Percentiles rank a stretch among this genome's conserved stretches.
Conservation (phyloP, 2,113 vertebrate species). For the Butastur rufipennis region DNA sequence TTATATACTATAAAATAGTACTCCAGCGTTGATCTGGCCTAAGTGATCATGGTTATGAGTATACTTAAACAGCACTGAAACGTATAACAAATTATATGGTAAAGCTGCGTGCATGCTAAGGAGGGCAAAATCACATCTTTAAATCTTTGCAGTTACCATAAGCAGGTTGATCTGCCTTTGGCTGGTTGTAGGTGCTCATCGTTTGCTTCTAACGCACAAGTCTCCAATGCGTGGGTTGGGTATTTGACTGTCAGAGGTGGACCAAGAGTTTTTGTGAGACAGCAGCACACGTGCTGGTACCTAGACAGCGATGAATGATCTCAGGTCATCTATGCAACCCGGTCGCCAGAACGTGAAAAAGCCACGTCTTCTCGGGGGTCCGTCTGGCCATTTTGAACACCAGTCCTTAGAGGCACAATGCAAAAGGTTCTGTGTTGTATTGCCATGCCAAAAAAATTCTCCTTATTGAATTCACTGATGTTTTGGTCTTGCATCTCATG, state of each 20-base stretch:
- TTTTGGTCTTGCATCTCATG: background rate
- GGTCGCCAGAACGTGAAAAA: background rate
- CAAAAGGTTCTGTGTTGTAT: background rate
- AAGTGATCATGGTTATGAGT: background rate
- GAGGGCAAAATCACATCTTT: background rate
- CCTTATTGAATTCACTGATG: background rate
- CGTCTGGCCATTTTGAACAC: background rate
- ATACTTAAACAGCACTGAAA: background rate
- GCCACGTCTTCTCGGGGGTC: too few species aligned
- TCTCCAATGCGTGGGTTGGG: background rate
- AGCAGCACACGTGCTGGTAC: background rate
- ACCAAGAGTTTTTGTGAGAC: background rate
- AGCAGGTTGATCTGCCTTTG: background rate
- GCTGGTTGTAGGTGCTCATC: background rate
- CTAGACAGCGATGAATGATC: background rate
- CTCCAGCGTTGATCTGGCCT: background rate
- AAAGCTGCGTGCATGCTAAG: background rate
- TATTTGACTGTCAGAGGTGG: background rate
- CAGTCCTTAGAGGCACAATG: background rate
- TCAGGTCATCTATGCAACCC: background rate
- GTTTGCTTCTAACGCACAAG: background rate
- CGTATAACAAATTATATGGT: rapidly evolving
- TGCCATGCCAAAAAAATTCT: background rate
- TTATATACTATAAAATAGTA: background rate
- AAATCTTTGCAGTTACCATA: background rate